Evolutionary conservation across 2,888 invertebrate genomes (phyloP), one percentile per base, ranked within the genome.

Genomic region (Chaetogeoica ovagalla): DNA sequence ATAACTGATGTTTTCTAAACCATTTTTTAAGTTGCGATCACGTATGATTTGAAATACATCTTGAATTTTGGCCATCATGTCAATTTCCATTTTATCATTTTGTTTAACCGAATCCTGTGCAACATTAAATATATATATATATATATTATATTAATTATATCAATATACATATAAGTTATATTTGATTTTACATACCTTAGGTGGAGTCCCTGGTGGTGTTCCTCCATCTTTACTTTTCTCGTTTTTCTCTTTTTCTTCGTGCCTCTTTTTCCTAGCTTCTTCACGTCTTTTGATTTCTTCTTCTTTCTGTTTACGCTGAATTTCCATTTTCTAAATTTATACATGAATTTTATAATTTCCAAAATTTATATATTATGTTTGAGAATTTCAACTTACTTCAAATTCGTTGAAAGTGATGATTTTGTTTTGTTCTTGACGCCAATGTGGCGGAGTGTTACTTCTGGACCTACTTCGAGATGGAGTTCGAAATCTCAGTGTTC

Each of bases 391-490:
- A 82, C 79, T 79, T 84, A 90, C 91, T 89, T 94, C 93, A 84
- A 93, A 91, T 85, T 95, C 94, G 0, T 92, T 91, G 2, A 94
- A 88, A 86, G 94, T 94, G 83, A 96, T 93, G 71, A 94, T 93
- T 74, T 94, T 89, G 37, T 92, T 90, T 86, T 95, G 94, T 82
- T 95, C 96, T 85, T 94, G 92, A 63, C 93, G 91, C 97, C 97
- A 97, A 87, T 97, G 97, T 11, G 96, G 94, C 15, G 97, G 97
- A 1, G 97, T 97, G 48, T 90, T 91, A 84, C 96, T 96, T 0
- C 96, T 91, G 82, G 94, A 94, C 19, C 93, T 89, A 63, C 88
- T 88, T 60, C 88, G 86, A 0, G 94, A 94, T 60, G 94, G 94
- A 0, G 95, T 95, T 83, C 94, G 91, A 86, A 94, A 96, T 72